Conservation (phyloP, 2,113 vertebrate genomes). For the Cinclus cinclus region DNA sequence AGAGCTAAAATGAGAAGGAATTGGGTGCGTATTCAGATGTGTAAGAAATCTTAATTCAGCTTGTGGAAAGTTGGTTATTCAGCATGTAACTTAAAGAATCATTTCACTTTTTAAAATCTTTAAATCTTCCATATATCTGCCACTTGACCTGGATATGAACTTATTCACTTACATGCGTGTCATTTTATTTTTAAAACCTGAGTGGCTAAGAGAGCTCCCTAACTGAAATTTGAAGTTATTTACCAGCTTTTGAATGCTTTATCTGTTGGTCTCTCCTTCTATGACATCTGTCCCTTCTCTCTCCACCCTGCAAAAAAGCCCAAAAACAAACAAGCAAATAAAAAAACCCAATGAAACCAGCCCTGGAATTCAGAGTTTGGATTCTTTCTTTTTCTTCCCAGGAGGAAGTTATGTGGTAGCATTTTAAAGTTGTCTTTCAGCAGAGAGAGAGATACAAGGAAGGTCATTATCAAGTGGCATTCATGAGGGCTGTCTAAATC, state of each 20-base stretch:
- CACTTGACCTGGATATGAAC: not conserved
- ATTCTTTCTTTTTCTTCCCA: not conserved
- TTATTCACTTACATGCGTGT: fast-evolving
- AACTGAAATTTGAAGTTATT: not conserved
- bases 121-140: not conserved
- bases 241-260: not conserved
- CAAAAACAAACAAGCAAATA: no score
- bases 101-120: not conserved
- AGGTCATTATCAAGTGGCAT: not conserved
- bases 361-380: not conserved
- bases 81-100: not conserved
- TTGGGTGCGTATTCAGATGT: constrained; percentile 80
- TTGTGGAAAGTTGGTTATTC: not conserved
- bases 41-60: not conserved
- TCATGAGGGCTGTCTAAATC: not conserved
- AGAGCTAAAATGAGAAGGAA: constrained; percentile 86
- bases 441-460: not conserved
- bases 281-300: not conserved
- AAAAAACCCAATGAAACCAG: not conserved
- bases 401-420: not conserved
- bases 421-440: not conserved
- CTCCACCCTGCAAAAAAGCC: not conserved
- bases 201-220: not conserved
- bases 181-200: not conserved
- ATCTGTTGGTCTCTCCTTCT: not conserved